Evolutionary conservation across 2,797 vertebrate genomes (phyloP).

Genomic region (Anableps anableps): DNA sequence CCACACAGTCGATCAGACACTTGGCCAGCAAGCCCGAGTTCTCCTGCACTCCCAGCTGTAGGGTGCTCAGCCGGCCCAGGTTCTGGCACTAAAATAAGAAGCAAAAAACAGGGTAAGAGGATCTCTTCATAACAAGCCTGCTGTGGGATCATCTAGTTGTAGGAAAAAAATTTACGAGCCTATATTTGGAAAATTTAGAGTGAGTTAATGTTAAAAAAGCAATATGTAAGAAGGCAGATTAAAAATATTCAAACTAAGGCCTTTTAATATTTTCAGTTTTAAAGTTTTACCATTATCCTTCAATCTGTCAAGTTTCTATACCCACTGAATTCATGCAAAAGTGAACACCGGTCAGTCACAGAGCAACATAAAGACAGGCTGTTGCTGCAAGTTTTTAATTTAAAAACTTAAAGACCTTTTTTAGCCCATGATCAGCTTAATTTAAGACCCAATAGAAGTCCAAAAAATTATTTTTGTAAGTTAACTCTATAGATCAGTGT

Average conservation of each 20-base stretch:
- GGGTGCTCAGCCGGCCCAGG: constrained; percentile 94
- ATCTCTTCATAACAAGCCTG: not conserved
- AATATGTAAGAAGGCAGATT: not conserved
- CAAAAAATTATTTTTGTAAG: too few species aligned
- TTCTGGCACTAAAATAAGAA: constrained; percentile 89
- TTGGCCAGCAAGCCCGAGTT: constrained; percentile 97
- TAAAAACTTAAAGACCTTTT: too few species aligned
- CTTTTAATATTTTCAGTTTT: not conserved
- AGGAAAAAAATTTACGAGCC: not conserved
- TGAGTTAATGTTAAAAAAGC: not conserved
- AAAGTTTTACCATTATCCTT: too few species aligned
- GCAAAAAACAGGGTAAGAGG: constrained; percentile 21
- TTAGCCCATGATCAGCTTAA: too few species aligned
- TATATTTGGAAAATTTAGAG: not conserved
- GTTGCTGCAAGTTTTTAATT: too few species aligned
- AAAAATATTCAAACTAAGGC: not conserved
- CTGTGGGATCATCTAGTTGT: not conserved
- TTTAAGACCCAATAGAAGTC: too few species aligned
- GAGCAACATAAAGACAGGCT: too few species aligned
- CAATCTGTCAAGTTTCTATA: too few species aligned
- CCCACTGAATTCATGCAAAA: too few species aligned
- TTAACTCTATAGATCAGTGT: too few species aligned
- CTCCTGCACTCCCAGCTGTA: constrained; percentile 93
- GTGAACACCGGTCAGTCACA: too few species aligned
- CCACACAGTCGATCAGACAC: constrained; percentile 97